Conservation (phyloP, 2,797 vertebrate genomes). For the Ceryle rudis region DNA sequence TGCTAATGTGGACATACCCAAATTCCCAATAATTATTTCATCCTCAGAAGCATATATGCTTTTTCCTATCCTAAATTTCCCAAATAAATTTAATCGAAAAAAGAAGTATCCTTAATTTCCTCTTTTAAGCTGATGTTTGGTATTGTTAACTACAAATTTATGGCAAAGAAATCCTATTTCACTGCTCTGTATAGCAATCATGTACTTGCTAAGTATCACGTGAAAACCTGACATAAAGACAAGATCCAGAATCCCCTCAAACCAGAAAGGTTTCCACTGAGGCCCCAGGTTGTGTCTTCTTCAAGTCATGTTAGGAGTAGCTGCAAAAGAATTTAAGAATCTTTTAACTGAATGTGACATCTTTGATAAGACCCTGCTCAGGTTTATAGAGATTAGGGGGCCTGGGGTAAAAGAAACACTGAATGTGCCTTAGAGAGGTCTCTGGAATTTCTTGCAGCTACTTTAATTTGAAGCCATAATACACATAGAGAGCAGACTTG, state of each 20-base stretch:
- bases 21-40: not conserved
- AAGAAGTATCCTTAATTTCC: not conserved
- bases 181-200: not conserved
- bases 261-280: not conserved
- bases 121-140: not conserved
- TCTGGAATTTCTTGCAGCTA: not conserved
- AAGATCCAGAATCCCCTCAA: not conserved
- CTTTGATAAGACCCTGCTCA: not conserved
- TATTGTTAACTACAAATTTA: not conserved
- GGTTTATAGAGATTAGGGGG: not conserved
- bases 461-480: not conserved
- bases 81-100: not conserved
- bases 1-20: accelerated
- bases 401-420: not conserved
- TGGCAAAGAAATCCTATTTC: not conserved
- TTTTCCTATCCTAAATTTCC: not conserved
- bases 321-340: not conserved
- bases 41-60: not conserved
- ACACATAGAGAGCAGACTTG: not conserved
- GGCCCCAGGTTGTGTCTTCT: accelerated
- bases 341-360: not conserved
- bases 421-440: not conserved
- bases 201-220: not conserved
- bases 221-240: not conserved
- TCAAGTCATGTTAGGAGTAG: not conserved